These are phyloP conservation scores for Tolypeutes matacus DNA, from an alignment of 2,797 vertebrate genomes.

Conservation along the genomic window DNA sequence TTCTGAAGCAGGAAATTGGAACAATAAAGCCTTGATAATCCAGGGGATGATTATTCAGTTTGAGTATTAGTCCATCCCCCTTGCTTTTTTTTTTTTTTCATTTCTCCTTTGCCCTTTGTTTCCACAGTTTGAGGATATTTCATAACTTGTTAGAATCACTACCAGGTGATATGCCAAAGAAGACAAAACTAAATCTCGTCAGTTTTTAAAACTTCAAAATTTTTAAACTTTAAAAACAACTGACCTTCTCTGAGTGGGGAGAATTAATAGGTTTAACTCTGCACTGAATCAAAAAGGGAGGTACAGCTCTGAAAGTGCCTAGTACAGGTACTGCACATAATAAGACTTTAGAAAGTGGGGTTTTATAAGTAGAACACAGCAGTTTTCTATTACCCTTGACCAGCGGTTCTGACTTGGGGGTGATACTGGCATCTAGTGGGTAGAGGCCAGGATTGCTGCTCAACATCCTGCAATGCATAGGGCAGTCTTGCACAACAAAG, in stretches of 20 bases:
- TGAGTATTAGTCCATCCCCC: not conserved
- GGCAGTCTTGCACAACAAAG: not conserved
- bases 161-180: not conserved
- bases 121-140: not conserved
- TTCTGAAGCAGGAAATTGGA: constrained; percentile 16
- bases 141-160: not conserved
- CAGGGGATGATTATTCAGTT: not conserved
- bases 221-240: not conserved
- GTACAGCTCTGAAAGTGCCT: not conserved
- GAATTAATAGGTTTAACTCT: constrained; percentile 38
- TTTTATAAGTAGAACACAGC: not conserved
- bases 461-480: not conserved
- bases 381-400: not conserved
- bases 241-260: not conserved
- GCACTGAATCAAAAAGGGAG: not conserved
- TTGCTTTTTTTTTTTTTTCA: not conserved
- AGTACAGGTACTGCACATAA: too few species aligned
- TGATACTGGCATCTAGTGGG: not conserved
- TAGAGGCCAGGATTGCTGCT: not conserved
- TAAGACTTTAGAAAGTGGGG: not conserved
- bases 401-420: not conserved
- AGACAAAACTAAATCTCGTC: not conserved
- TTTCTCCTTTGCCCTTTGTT: constrained; percentile 13
- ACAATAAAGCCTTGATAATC: not conserved
- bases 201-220: not conserved